Evolutionary conservation across 2,888 invertebrate species (phyloP).

Genomic region (Eristalis pertinax): DNA sequence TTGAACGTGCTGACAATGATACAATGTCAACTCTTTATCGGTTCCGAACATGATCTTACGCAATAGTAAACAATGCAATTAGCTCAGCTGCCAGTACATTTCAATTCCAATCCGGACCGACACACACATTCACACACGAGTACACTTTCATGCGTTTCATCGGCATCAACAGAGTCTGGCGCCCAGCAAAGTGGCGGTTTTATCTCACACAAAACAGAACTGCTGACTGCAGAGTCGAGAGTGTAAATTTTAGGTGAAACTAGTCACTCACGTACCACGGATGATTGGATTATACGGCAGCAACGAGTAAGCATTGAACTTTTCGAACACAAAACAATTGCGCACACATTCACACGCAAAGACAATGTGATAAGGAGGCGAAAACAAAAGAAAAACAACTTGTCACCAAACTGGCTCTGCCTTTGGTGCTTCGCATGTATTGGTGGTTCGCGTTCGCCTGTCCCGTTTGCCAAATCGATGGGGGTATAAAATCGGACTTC

Average conservation of each 20-base stretch:
- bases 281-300: conserved; percentile 58
- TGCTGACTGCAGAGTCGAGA: conserved; percentile 10
- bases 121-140: background rate
- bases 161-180: conserved; percentile 17
- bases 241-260: conserved; percentile 8
- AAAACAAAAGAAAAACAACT: conserved; percentile 44
- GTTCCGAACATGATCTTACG: conserved; percentile 36
- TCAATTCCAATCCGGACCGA: conserved; percentile 36
- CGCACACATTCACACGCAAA: conserved; percentile 30
- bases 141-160: conserved; percentile 9
- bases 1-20: conserved; percentile 51
- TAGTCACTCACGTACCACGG: conserved; percentile 33
- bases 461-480: conserved; percentile 11
- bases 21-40: conserved; percentile 19
- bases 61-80: conserved; percentile 57
- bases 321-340: conserved; percentile 30
- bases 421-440: conserved; percentile 21
- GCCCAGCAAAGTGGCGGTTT: background rate
- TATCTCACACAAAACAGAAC: background rate
- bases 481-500: conserved; percentile 64
- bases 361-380: conserved; percentile 26
- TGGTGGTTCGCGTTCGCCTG: conserved; percentile 29
- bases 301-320: conserved; percentile 54
- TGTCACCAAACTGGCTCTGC: conserved; percentile 51
- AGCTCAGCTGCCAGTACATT: conserved; percentile 16